Conservation (phyloP, 1,140 invertebrate genomes). For the Metopolophium dirhodum region DNA sequence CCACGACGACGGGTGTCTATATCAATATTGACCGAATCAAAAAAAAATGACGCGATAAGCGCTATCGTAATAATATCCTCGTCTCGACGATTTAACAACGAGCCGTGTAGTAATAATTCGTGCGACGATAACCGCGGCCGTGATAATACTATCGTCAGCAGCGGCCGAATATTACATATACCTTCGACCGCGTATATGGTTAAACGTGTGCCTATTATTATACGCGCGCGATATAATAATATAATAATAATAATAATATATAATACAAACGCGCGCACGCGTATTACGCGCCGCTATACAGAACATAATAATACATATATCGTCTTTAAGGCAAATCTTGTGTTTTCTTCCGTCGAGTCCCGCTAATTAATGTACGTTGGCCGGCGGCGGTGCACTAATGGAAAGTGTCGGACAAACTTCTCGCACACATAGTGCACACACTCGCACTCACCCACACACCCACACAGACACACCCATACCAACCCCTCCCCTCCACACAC, state of each 20-base stretch:
- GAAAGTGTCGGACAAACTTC: slow-evolving; percentile 46
- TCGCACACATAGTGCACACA: background rate
- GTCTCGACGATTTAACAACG: no score
- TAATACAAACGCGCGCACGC: background rate
- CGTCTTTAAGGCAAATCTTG: slow-evolving; percentile 46
- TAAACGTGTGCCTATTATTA: background rate
- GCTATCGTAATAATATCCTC: no score
- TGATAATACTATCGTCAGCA: background rate
- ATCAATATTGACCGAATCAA: no score
- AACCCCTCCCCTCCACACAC: background rate
- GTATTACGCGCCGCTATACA: background rate
- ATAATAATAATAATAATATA: background rate
- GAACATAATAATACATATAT: slow-evolving; percentile 13
- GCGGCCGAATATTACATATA: no score
- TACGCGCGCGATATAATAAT: background rate
- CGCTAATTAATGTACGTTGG: slow-evolving; percentile 47
- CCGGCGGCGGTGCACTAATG: slow-evolving; percentile 10
- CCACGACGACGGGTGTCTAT: no score
- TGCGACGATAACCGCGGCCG: background rate
- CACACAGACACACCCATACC: background rate
- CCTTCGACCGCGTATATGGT: no score
- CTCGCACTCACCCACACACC: background rate
- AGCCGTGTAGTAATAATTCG: background rate
- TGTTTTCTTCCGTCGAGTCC: slow-evolving; percentile 33
- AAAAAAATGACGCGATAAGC: no score